phyloP scores from a whole-genome alignment of 2,888 invertebrate species.

The Dryadula phaetusa region DNA sequence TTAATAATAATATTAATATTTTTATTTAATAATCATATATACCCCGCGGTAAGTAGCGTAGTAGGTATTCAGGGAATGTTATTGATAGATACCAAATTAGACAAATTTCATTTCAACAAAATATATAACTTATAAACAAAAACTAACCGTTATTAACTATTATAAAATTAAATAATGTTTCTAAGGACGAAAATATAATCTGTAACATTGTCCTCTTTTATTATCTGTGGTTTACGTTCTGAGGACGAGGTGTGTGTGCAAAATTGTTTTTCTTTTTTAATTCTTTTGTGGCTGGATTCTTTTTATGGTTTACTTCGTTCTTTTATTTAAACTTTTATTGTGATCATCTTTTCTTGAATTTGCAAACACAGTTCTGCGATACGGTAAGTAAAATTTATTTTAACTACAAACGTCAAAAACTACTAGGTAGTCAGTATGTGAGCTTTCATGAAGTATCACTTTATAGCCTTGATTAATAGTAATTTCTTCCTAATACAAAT shows the following conservation, averaged over 20 bases:
- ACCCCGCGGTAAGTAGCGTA: too few species aligned
- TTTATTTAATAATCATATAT: too few species aligned
- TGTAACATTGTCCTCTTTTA: constrained; percentile 1
- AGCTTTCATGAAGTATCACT: constrained; percentile 39
- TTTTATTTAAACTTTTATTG: constrained; percentile 32
- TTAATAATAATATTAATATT: too few species aligned
- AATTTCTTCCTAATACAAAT: constrained; percentile 20
- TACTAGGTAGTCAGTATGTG: constrained; percentile 33
- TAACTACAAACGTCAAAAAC: constrained; percentile 49
- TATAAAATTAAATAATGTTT: neutral
- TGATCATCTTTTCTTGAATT: constrained; percentile 14
- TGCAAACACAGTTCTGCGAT: constrained; percentile 21
- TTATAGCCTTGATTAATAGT: constrained; percentile 40
- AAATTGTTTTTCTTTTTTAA: constrained; percentile 49
- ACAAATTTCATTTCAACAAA: too few species aligned
- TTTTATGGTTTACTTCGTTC: constrained; percentile 33
- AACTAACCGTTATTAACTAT: too few species aligned
- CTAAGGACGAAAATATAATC: neutral
- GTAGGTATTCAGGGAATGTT: too few species aligned
- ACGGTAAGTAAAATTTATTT: constrained; percentile 48
- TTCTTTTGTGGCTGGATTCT: constrained; percentile 45
- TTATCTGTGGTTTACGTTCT: constrained; percentile 38
- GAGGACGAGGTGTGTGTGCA: constrained; percentile 46
- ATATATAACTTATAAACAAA: too few species aligned
- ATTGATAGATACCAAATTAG: too few species aligned